phyloP scores from a whole-genome alignment of 1,140 invertebrate species.

The Conus betulinus region DNA sequence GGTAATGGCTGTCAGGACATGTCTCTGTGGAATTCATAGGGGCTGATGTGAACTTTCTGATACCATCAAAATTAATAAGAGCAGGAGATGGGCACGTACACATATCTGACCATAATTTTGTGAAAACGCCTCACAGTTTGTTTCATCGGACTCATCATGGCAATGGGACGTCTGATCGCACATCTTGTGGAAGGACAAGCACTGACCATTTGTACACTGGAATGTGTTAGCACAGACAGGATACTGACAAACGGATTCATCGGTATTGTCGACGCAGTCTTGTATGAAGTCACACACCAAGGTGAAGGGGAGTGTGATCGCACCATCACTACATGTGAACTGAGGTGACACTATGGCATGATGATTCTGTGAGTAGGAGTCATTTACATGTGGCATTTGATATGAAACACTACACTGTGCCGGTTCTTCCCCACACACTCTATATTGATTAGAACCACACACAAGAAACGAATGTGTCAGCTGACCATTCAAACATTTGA shows the following conservation, averaged over 20 bases:
- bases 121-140: background rate
- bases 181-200: background rate
- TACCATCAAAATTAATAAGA: background rate
- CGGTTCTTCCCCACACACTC: background rate
- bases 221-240: background rate
- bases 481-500: background rate
- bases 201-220: conserved; percentile 14
- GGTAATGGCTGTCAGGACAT: conserved; percentile 15
- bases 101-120: too few relatives aligned
- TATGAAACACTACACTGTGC: background rate
- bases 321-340: background rate
- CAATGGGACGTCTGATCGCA: conserved; percentile 2
- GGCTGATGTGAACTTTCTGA: background rate
- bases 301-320: background rate
- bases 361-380: background rate
- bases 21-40: background rate
- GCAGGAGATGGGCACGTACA: background rate
- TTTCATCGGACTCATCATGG: conserved; percentile 12
- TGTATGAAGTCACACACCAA: conserved; percentile 23
- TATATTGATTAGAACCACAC: background rate
- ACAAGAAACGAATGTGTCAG: conserved; percentile 19
- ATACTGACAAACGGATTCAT: background rate
- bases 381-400: background rate
- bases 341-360: background rate
- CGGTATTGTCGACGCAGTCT: background rate